A percentile compares a stretch with the other conserved stretches of the same genome.
phyloP scores from a whole-genome alignment of 2,113 vertebrate genomes.

The Cyprinus carpio region DNA sequence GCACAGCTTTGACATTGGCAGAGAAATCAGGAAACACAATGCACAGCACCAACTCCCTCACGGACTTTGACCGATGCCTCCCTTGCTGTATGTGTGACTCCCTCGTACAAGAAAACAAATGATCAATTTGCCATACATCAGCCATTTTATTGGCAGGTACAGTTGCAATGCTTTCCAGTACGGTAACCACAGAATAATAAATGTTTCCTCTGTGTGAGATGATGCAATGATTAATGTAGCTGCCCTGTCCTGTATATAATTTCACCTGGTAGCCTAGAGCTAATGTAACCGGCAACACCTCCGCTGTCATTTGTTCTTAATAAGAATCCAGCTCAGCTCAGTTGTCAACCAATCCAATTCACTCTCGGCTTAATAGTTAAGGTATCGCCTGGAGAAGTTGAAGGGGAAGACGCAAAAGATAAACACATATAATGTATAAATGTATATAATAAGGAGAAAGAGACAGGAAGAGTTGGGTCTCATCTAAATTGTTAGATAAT shows the following conservation, averaged over 20 bases:
- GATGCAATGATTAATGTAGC: constrained; percentile 5
- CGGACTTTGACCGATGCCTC: neutral
- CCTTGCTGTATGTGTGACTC: neutral
- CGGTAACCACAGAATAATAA: neutral
- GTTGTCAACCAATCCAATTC: neutral
- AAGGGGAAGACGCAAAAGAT: constrained; percentile 20
- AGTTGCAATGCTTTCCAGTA: neutral
- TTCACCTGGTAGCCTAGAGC: neutral
- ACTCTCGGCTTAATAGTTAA: neutral
- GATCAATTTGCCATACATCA: neutral
- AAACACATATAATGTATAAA: constrained; percentile 13
- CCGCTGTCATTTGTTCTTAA: neutral
- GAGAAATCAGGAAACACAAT: neutral
- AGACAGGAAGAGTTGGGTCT: neutral
- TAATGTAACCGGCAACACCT: neutral
- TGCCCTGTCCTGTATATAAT: neutral
- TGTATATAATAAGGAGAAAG: neutral
- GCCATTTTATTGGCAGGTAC: neutral
- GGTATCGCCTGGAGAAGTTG: neutral
- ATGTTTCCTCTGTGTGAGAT: neutral
- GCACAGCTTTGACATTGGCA: constrained; percentile 25
- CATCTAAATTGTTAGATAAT: constrained; percentile 45
- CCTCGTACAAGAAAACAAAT: neutral
- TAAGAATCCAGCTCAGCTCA: neutral
- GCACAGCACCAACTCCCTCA: neutral